phyloP scores from a whole-genome alignment of 2,797 vertebrate species.

The Notamacropus eugenii region DNA sequence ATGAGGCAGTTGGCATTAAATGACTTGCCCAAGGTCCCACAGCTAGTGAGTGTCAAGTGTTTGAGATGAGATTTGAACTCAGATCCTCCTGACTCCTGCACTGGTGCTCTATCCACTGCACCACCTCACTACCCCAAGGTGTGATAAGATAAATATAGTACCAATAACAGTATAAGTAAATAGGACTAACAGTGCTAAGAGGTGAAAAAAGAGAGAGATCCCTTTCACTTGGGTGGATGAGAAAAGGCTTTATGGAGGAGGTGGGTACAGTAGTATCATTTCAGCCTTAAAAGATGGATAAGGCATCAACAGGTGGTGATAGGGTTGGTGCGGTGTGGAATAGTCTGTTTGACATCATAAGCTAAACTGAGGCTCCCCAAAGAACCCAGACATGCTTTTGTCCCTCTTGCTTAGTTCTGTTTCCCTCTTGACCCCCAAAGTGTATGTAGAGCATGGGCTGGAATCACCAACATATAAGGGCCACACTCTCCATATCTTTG shows the following conservation, averaged over 20 bases:
- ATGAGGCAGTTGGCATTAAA: too few relatives aligned
- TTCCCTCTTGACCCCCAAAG: neutral
- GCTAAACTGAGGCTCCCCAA: neutral
- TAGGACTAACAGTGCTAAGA: neutral
- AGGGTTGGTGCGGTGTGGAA: too few relatives aligned
- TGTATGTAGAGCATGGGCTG: neutral
- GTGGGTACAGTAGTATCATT: neutral
- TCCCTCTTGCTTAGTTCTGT: too few relatives aligned
- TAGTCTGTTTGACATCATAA: neutral
- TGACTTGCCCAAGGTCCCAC: too few relatives aligned
- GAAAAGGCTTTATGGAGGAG: neutral
- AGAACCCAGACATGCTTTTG: neutral
- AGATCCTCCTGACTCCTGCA: too few relatives aligned
- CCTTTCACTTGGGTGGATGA: neutral
- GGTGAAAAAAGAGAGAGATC: neutral
- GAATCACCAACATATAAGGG: neutral
- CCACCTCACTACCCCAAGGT: neutral
- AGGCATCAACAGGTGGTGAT: neutral
- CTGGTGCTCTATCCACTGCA: too few relatives aligned
- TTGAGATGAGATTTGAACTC: too few relatives aligned
- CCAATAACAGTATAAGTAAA: neutral
- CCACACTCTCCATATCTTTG: neutral
- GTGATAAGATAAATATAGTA: neutral
- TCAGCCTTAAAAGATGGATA: neutral
- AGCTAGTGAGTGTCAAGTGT: too few relatives aligned